phyloP scores from a whole-genome alignment of 1,140 invertebrate species.

The Hylyphantes graminicola region DNA sequence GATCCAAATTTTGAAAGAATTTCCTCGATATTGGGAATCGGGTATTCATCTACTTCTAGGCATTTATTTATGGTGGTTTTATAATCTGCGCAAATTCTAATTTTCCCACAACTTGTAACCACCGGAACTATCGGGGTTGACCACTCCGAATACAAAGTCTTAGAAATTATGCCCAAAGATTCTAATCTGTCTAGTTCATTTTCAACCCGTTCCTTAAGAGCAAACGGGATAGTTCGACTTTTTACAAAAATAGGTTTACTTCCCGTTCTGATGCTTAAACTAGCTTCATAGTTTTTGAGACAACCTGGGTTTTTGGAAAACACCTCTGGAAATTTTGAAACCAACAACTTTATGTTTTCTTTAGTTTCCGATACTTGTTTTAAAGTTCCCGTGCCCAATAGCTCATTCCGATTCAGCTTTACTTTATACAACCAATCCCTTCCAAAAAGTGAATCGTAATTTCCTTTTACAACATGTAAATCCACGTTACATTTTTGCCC shows the following conservation, averaged over 20 bases:
- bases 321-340: not conserved
- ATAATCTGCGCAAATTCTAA: constrained; percentile 16
- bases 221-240: not conserved
- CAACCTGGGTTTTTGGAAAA: no score
- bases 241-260: not conserved
- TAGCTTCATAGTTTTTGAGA: no score
- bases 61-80: constrained; percentile 10
- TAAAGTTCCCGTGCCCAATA: not conserved
- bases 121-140: no score
- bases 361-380: not conserved
- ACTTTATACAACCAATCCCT: constrained; percentile 7
- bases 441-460: not conserved
- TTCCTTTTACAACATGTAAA: not conserved
- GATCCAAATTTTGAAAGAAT: not conserved
- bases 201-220: no score
- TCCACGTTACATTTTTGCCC: not conserved
- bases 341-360: not conserved
- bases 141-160: constrained; percentile 15
- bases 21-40: no score
- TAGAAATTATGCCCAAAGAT: no score
- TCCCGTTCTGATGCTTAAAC: not conserved
- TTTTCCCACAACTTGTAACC: constrained; percentile 63
- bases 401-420: not conserved
- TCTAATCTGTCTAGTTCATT: no score
- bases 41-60: not conserved